A percentile compares a stretch with the other conserved stretches of the same genome.
phyloP scores from a whole-genome alignment of 2,888 invertebrate species.

The Bursaphelenchus okinawaensis region DNA sequence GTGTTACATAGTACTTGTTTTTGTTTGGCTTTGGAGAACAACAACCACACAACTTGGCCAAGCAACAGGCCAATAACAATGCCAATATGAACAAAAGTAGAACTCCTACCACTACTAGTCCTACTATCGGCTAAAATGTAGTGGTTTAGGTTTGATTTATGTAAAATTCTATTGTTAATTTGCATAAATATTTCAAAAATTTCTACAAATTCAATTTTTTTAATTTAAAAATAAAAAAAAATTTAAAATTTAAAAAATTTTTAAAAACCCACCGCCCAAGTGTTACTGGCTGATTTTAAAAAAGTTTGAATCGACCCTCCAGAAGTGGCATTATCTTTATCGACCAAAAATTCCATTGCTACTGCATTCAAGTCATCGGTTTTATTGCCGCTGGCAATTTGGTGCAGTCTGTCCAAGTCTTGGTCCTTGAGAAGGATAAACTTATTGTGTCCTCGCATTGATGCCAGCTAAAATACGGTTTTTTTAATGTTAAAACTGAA shows the following conservation, averaged over 20 bases:
- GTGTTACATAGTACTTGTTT: constrained; percentile 51
- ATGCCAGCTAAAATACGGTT: constrained; percentile 36
- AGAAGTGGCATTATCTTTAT: constrained; percentile 14
- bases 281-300: constrained; percentile 5
- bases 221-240: too few relatives aligned
- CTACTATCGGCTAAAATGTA: constrained; percentile 46
- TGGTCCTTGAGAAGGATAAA: constrained; percentile 48
- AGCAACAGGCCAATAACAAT: constrained; percentile 40
- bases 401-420: constrained; percentile 50
- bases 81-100: constrained; percentile 46
- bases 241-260: too few relatives aligned
- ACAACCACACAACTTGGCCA: constrained; percentile 32
- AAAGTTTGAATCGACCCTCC: not conserved
- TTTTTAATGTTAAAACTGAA: not conserved
- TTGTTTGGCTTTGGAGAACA: constrained; percentile 25
- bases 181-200: not conserved
- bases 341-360: constrained; percentile 13
- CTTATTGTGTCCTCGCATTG: constrained; percentile 49
- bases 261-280: constrained; percentile 11
- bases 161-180: not conserved
- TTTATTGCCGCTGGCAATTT: constrained; percentile 30
- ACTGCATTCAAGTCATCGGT: constrained; percentile 18
- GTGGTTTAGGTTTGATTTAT: not conserved
- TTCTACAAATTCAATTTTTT: too few relatives aligned
- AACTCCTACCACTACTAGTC: constrained; percentile 46